Conservation (phyloP, 2,888 invertebrate species). For the Lepidonotus clava region DNA sequence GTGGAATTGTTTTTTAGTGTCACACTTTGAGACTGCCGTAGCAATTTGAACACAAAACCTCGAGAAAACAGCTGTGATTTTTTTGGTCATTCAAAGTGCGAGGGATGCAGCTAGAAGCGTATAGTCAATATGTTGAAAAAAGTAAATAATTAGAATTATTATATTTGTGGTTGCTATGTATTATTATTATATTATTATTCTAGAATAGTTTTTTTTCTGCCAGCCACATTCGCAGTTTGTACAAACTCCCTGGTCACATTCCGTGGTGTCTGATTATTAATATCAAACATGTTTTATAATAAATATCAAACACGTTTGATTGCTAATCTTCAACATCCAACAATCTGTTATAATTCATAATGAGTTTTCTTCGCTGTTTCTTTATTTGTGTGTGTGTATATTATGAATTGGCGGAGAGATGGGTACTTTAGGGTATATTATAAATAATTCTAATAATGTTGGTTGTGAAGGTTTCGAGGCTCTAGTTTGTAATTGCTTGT, state of each 20-base stretch:
- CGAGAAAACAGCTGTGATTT: slow-evolving; percentile 49
- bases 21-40: background rate
- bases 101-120: slow-evolving; percentile 16
- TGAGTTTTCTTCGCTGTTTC: background rate
- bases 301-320: no score
- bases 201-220: background rate
- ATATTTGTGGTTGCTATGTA: slow-evolving; percentile 18
- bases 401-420: no score
- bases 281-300: no score
- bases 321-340: no score
- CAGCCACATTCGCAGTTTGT: background rate
- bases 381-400: background rate
- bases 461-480: slow-evolving; percentile 24
- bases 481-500: slow-evolving; percentile 26
- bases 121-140: background rate
- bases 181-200: no score
- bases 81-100: background rate
- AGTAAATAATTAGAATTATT: background rate
- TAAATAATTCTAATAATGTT: no score
- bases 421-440: no score
- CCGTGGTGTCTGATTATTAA: background rate
- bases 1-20: slow-evolving; percentile 18
- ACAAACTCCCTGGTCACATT: slow-evolving; percentile 4
- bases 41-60: slow-evolving; percentile 26
- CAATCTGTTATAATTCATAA: background rate